Evolutionary conservation across 2,797 vertebrate species (phyloP).

Genomic region (Peromyscus nudipes): DNA sequence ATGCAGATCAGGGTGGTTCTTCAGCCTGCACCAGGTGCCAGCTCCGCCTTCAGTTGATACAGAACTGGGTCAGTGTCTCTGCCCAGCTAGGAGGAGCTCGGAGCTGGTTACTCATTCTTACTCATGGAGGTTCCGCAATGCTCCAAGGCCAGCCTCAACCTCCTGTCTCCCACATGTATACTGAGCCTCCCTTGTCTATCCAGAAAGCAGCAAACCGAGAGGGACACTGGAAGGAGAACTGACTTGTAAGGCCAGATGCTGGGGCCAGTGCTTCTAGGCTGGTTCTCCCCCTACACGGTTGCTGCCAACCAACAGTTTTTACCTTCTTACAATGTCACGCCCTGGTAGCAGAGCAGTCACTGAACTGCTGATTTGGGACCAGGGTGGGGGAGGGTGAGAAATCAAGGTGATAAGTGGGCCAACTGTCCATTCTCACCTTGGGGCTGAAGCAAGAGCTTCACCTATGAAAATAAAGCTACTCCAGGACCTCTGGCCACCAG

Average conservation of each 20-base stretch:
- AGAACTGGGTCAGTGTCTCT: conserved; percentile 15
- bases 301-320: neutral
- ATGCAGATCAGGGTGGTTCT: conserved; percentile 1
- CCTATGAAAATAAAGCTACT: neutral
- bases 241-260: neutral
- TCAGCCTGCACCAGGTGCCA: neutral
- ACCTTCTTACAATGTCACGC: neutral
- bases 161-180: neutral
- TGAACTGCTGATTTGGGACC: neutral
- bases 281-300: neutral
- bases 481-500: neutral
- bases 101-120: conserved; percentile 61
- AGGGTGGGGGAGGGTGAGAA: neutral
- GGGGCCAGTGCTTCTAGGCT: neutral
- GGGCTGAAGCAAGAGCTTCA: neutral
- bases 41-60: neutral
- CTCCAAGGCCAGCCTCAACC: neutral
- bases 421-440: neutral
- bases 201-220: neutral
- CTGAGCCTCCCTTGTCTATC: neutral
- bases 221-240: neutral
- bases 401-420: neutral
- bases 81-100: conserved; percentile 32
- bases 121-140: conserved; percentile 38
- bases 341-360: neutral